A percentile compares a stretch with the other conserved stretches of the same genome.
Conservation (phyloP, 2,888 invertebrate species). For the Coremacera marginata region DNA sequence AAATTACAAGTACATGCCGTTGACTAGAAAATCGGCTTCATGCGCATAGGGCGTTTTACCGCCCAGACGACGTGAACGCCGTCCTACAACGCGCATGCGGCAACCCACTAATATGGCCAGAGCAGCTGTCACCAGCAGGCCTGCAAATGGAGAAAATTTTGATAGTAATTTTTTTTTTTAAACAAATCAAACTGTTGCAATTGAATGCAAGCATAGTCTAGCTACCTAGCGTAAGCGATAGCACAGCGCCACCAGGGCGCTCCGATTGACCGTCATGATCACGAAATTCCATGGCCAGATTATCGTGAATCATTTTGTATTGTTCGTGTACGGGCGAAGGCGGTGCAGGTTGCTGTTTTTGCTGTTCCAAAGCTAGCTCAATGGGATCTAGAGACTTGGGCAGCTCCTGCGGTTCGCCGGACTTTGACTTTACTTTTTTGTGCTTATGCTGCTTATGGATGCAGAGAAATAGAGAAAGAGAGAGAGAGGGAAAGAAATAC, state of each 20-base stretch:
- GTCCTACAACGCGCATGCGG: slow-evolving; percentile 80
- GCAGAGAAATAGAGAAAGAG: too few species aligned
- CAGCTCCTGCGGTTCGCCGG: slow-evolving; percentile 39
- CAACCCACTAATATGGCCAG: slow-evolving; percentile 87
- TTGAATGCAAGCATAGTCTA: background rate
- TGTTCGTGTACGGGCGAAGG: slow-evolving; percentile 64
- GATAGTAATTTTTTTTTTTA: background rate
- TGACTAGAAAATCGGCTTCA: slow-evolving; percentile 96
- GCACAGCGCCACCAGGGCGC: slow-evolving; percentile 83
- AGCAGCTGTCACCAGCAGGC: slow-evolving; percentile 81
- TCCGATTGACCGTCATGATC: slow-evolving; percentile 77
- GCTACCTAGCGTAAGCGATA: slow-evolving; percentile 81
- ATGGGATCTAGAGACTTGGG: slow-evolving; percentile 52
- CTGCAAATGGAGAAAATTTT: slow-evolving; percentile 7
- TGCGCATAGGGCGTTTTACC: slow-evolving; percentile 87
- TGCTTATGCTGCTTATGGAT: slow-evolving; percentile 60
- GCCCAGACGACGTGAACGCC: slow-evolving; percentile 78
- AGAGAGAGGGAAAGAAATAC: background rate
- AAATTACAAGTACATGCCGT: slow-evolving; percentile 90
- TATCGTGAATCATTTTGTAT: slow-evolving; percentile 66
- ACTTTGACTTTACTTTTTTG: slow-evolving; percentile 57
- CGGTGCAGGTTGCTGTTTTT: slow-evolving; percentile 43
- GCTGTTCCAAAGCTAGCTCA: slow-evolving; percentile 56
- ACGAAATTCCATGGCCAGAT: slow-evolving; percentile 68
- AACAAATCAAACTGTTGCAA: background rate